Evolutionary conservation across 2,888 invertebrate species (phyloP).

Genomic region (Oscheius onirici): DNA sequence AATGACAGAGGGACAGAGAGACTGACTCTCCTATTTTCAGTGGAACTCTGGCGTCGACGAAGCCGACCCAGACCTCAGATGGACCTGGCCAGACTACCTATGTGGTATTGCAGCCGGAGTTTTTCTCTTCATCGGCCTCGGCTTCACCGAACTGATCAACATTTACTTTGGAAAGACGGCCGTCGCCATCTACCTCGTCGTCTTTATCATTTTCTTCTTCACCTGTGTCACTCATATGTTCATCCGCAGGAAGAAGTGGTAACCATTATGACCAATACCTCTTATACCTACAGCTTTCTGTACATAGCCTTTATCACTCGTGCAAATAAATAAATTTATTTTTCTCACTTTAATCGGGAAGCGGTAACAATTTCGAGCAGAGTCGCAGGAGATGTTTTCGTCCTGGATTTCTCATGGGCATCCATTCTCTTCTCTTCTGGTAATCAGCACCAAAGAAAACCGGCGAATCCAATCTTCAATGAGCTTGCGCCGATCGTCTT

Average conservation of each 20-base stretch:
- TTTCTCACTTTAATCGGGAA: too few relatives aligned
- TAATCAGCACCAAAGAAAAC: too few relatives aligned
- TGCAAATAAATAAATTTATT: too few relatives aligned
- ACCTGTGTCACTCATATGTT: not conserved
- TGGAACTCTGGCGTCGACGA: not conserved
- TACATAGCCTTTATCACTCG: too few relatives aligned
- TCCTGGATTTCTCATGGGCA: too few relatives aligned
- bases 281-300: too few relatives aligned
- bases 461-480: too few relatives aligned
- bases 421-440: too few relatives aligned
- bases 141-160: not conserved
- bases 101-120: not conserved
- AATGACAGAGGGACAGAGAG: not conserved
- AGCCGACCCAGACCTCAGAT: not conserved
- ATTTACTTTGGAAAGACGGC: constrained; percentile 1
- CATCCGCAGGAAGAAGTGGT: not conserved
- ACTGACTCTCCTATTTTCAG: not conserved
- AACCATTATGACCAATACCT: not conserved
- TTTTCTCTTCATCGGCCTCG: constrained; percentile 2
- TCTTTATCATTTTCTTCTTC: constrained; percentile 14
- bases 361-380: too few relatives aligned
- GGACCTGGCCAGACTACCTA: constrained; percentile 2
- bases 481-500: too few relatives aligned
- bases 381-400: too few relatives aligned
- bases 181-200: not conserved